These are phyloP conservation scores for Apis laboriosa DNA, from an alignment of 1,140 invertebrate species.

Conservation along the genomic window DNA sequence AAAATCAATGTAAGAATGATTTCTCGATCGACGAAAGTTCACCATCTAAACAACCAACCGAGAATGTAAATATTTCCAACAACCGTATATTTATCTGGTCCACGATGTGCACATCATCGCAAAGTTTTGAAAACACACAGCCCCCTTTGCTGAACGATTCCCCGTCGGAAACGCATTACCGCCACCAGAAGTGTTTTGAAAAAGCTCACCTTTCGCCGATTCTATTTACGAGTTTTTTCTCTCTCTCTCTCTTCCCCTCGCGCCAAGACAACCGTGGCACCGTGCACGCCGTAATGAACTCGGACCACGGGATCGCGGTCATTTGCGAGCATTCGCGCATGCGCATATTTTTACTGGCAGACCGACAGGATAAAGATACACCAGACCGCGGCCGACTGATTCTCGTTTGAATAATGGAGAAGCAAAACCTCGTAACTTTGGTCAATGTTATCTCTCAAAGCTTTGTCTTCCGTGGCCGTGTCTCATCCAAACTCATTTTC, in stretches of 20 bases:
- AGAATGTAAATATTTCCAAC: no score
- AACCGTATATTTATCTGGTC: background rate
- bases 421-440: conserved; percentile 69
- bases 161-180: conserved; percentile 7
- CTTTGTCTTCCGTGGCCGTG: conserved; percentile 57
- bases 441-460: conserved; percentile 70
- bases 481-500: conserved; percentile 67
- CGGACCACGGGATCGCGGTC: background rate
- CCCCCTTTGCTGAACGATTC: conserved; percentile 3
- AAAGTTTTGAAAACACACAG: background rate
- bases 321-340: background rate
- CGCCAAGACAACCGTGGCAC: background rate
- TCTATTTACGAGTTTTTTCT: conserved; percentile 34
- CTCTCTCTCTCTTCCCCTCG: background rate
- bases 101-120: background rate
- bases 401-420: conserved; percentile 68
- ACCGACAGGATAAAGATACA: conserved; percentile 27
- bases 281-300: conserved; percentile 51
- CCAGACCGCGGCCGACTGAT: conserved; percentile 35
- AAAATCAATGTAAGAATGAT: background rate
- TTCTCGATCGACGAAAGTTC: background rate
- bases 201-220: conserved; percentile 31
- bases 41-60: no score
- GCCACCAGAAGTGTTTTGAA: conserved; percentile 7
- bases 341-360: conserved; percentile 47